Conservation (phyloP, 2,888 invertebrate genomes). For the Julus scandinavius region DNA sequence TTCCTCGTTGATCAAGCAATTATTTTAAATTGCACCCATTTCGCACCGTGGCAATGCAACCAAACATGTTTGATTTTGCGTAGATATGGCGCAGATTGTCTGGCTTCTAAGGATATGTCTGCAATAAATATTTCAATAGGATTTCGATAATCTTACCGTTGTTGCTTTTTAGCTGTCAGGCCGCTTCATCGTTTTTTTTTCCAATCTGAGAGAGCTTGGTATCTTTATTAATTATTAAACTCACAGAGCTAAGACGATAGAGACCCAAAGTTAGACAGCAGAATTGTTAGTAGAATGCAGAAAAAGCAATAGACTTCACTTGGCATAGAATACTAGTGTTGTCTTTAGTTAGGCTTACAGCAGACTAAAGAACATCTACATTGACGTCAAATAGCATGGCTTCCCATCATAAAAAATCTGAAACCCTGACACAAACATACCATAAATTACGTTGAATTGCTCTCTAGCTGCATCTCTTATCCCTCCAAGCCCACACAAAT, state of each 20-base stretch:
- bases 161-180: background rate
- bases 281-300: background rate
- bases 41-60: background rate
- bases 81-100: background rate
- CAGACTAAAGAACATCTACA: background rate
- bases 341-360: background rate
- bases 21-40: too few species aligned
- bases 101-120: background rate
- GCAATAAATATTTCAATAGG: conserved; percentile 22
- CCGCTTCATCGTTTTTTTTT: background rate
- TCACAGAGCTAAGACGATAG: background rate
- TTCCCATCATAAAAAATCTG: conserved; percentile 31
- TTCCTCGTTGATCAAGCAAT: too few species aligned
- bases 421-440: conserved; percentile 24
- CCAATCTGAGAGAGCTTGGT: background rate
- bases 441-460: conserved; percentile 35
- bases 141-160: conserved; percentile 27
- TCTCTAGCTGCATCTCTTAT: conserved; percentile 23
- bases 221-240: conserved; percentile 19
- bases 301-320: conserved; percentile 13
- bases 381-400: conserved; percentile 10
- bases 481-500: conserved; percentile 34
- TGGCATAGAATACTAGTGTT: background rate
- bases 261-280: background rate
- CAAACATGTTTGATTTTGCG: background rate